Base-by-base conservation (phyloP, 2,797 vertebrate species). In the Muraenolepis orangiensis region DNA sequence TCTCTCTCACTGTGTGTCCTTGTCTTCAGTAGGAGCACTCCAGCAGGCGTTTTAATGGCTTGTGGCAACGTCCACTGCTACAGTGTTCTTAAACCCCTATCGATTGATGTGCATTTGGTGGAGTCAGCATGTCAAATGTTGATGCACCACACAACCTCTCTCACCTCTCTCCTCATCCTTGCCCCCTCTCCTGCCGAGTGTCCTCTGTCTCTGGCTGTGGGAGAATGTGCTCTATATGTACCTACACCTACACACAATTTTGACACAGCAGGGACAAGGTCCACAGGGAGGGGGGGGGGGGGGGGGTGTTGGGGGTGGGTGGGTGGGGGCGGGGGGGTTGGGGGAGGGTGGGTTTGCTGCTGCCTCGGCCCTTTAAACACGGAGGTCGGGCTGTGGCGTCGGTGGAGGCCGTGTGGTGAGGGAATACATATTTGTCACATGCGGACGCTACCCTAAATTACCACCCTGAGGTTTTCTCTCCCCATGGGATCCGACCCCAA, bases 381-480 rank as follows among this genome's bases (percentile, higher is more conserved):
- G 26, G 81, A 82, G 88, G 84, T 30, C 66, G 78, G 40, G 74
- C 80, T 85, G 28, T 0, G 85, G 80, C 83, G 84, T 84, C 85
- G 86, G 84, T 76, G 78, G 74, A 76, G 77, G 83, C 86, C 78
- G 81, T 18, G 81, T 18, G 38, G 29, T 82, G 85, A 82, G 80
- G 75, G 73, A 81, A 80, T 81, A 80, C 84, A 76, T 77, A 78
- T 85, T 72, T 72, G 80, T 77, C 82, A 80, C 20, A 13, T 69
- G 74, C 78, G 84, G 84, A 82, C 83, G 81, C 81, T 89, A 87
- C 86, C 90, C 78, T 72, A 87, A 78, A 91, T 91, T 91, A 91
- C 77, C 40, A 84, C 28, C 13, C 64, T 2, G 64, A 16, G 64
- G 64, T 66, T 66, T 29, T 30, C 29, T 30, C 64, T 57, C n/a